A percentile compares a stretch with the other conserved stretches of the same genome.
Evolutionary conservation across 2,797 vertebrate species (phyloP).

Genomic region (Xiphophorus birchmanni): DNA sequence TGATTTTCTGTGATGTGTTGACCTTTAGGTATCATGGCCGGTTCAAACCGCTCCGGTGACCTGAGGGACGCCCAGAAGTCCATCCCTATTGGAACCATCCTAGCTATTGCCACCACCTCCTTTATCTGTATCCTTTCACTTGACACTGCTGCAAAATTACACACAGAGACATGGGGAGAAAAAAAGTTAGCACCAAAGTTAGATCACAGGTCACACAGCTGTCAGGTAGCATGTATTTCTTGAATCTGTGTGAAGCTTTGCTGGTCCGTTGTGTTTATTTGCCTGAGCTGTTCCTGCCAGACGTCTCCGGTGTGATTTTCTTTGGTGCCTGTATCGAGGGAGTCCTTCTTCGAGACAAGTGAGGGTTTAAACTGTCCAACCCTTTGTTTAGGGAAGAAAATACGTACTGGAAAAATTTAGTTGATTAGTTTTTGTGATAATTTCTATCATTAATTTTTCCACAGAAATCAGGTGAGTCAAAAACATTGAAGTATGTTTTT

Average conservation of each 20-base stretch:
- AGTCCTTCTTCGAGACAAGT: slow-evolving; percentile 95
- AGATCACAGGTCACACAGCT: not conserved
- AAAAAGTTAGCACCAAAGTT: not conserved
- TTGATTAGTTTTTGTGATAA: not conserved
- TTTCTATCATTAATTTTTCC: not conserved
- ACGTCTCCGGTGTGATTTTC: slow-evolving; percentile 88
- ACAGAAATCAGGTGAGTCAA: not conserved
- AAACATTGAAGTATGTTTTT: not conserved
- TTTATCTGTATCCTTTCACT: slow-evolving; percentile 90
- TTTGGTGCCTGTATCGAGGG: slow-evolving; percentile 96
- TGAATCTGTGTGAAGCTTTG: not conserved
- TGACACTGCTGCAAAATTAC: not conserved
- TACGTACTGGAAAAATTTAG: not conserved
- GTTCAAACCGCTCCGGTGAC: slow-evolving; percentile 95
- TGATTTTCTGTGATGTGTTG: slow-evolving; percentile 4
- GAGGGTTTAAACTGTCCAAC: slow-evolving; percentile 48
- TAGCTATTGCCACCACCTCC: slow-evolving; percentile 93
- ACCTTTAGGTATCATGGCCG: slow-evolving; percentile 93
- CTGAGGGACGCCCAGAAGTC: slow-evolving; percentile 94
- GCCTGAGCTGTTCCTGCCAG: slow-evolving; percentile 80
- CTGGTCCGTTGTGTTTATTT: not conserved
- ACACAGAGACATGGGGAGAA: not conserved
- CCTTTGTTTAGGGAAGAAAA: not conserved
- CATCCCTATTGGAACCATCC: slow-evolving; percentile 93
- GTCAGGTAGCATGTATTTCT: not conserved